Evolutionary conservation across 2,888 invertebrate species (phyloP), one percentile per base, ranked within the genome.

Genomic region (Callyntrura guangdongensis): DNA sequence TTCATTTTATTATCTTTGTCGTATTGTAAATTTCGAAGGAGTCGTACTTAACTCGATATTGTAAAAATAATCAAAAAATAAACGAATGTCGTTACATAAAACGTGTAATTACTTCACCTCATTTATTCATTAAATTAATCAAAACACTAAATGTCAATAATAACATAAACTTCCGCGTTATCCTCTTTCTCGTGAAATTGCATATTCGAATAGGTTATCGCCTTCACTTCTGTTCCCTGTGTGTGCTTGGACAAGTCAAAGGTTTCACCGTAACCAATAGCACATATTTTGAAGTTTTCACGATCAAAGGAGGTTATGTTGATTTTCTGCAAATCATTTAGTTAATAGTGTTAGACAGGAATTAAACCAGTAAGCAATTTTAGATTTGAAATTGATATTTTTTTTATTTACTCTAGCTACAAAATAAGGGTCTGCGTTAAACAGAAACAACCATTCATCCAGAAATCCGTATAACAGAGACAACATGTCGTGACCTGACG

Each of bases 131-230:
- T n/a, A n/a, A n/a, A n/a, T 47, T 47, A 47, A 47, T 47, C 5
- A 47, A 47, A 8, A 47, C 11, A 25, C 96, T 95, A 99, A 95
- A 99, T 99, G 96, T 99, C 99, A 95, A 99, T 97, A 95, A 99
- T 99, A 94, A 99, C 99, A 97, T 98, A 99, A 72, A 99, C 96
- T 96, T 99, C 98, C 95, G 96, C 97, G 84, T 94, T 93, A 94
- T 96, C 96, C 93, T 96, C 96, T 94, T 96, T 96, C 89, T 96
- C 95, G 93, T 96, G 96, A 74, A 98, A 95, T 95, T 99, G 99
- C 99, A 99, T 99, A 86, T 99, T 98, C 8, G 99, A 99, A 95
- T 99, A 99, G 4, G 99, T 99, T 93, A 99, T 99, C 49, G 99
- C 99, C 95, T 99, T 99, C 1, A 99, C 98, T 95, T 99, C 99